These are phyloP conservation scores for Drosophila pseudotakahashii DNA, from an alignment of 2,888 invertebrate species.

Conservation along the genomic window DNA sequence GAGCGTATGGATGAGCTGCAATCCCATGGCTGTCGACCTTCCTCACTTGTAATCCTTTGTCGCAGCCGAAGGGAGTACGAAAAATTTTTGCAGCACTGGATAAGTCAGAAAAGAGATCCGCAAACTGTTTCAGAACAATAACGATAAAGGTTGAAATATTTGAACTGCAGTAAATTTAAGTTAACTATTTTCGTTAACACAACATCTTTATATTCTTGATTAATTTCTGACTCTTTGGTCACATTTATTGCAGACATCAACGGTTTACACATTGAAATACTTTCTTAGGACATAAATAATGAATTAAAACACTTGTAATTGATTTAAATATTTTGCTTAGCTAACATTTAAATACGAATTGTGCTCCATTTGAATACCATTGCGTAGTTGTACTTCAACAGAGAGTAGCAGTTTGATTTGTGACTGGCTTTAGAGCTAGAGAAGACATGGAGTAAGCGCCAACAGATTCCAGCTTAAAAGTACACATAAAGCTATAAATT, in stretches of 20 bases:
- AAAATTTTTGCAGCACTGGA: constrained; percentile 85
- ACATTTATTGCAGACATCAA: constrained; percentile 55
- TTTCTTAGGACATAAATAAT: constrained; percentile 58
- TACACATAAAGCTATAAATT: constrained; percentile 65
- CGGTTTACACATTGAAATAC: constrained; percentile 50
- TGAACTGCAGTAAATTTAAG: neutral
- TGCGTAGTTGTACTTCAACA: constrained; percentile 70
- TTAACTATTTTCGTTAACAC: no score
- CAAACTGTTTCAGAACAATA: neutral
- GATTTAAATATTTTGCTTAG: constrained; percentile 52
- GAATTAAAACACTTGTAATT: constrained; percentile 42
- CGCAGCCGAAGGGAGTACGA: constrained; percentile 86
- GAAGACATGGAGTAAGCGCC: constrained; percentile 64
- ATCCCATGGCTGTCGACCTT: constrained; percentile 84
- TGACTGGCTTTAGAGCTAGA: constrained; percentile 46
- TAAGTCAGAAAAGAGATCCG: constrained; percentile 4
- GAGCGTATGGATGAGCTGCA: constrained; percentile 85
- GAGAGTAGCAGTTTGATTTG: constrained; percentile 50
- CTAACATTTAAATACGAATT: constrained; percentile 67
- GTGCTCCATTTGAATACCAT: constrained; percentile 70
- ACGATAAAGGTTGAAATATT: neutral
- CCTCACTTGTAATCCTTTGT: constrained; percentile 86
- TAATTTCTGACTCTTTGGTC: constrained; percentile 13
- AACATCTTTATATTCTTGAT: neutral
- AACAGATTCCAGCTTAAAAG: constrained; percentile 37